Base-by-base conservation (phyloP, 2,888 invertebrate genomes). In the Dryobotodes eremita region DNA sequence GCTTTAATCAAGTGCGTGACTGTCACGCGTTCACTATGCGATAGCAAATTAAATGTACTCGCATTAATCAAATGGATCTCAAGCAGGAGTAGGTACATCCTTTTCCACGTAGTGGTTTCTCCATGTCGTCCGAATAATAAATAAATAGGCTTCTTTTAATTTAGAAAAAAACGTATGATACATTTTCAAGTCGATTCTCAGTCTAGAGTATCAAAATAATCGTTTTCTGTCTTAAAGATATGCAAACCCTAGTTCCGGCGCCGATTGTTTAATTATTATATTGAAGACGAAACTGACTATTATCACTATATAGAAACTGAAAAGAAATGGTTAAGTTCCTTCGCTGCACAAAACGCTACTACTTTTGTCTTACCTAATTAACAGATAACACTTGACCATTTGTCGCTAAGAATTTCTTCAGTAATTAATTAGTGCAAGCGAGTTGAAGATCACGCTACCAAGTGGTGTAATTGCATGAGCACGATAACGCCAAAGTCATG, bases 401-500 rank as follows among this genome's bases (percentile, higher is more conserved):
- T 82, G 83, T 80, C 84, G 78, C 62, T 84, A 77, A 83, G 82
- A 85, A 86, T 77, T 80, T 87, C 84, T 85, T 86, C 70, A 87
- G 84, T 89, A 86, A 89, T 87, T 89, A 86, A 89, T 87, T 88
- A 90, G 83, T 86, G 80, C 86, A 89, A 81, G 62, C 74, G 77
- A 84, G 70, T 79, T 86, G 82, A 86, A 88, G 89, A 92, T 92
- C 92, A 93, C 91, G 92, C 91, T 79, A 85, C 69, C 77, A 82
- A 80, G 87, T 91, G 89, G 91, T 89, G 88, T 90, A 92, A 92
- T 89, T 88, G 90, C 91, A 89, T 91, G 91, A 86, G 79, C 79
- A 81, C 75, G 91, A 91, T 91, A 92, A 91, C 88, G 86, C 81
- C 79, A 86, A 84, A 82, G 72, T 72, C 82, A 86, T n/a, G n/a